phyloP scores from a whole-genome alignment of 1,140 invertebrate species.

The Procambarus clarkii region DNA sequence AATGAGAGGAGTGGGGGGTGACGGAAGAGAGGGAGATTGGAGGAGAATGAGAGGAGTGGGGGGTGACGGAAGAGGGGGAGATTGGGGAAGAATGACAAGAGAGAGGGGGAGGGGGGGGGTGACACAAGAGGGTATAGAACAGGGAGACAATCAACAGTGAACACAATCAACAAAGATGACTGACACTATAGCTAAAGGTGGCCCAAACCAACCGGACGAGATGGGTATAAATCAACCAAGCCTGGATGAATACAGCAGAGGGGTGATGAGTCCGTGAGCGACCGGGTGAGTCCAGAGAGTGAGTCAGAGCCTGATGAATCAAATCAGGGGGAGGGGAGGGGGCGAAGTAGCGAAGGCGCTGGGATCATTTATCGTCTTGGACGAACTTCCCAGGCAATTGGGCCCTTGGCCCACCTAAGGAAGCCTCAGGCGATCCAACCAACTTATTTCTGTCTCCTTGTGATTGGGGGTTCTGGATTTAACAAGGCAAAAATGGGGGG shows the following conservation, averaged over 20 bases:
- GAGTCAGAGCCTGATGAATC: not conserved
- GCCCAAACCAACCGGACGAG: constrained; percentile 11
- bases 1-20: too few relatives aligned
- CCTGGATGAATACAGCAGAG: constrained; percentile 2
- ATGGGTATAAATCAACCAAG: not conserved
- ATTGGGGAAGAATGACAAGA: not conserved
- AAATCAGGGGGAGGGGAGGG: not conserved
- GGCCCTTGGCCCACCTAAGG: constrained; percentile 12
- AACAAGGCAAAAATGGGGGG: too few relatives aligned
- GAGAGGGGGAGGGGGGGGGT: too few relatives aligned
- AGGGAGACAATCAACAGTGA: too few relatives aligned
- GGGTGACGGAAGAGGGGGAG: not conserved
- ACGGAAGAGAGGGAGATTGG: not conserved
- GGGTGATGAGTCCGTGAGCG: constrained; percentile 11
- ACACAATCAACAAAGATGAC: too few relatives aligned
- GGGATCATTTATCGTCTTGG: constrained; percentile 24
- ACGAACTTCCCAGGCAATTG: constrained; percentile 33
- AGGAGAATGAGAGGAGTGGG: not conserved
- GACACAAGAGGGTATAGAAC: too few relatives aligned
- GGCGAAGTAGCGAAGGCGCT: not conserved
- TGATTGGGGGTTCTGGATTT: too few relatives aligned
- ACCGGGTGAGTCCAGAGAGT: not conserved
- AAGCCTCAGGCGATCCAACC: too few relatives aligned
- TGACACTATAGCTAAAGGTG: not conserved
- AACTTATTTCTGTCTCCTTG: too few relatives aligned